A percentile compares a stretch with the other conserved stretches of the same genome.
These are phyloP conservation scores for Poeciliopsis turneri DNA, from an alignment of 2,797 vertebrate genomes.

Conservation along the genomic window DNA sequence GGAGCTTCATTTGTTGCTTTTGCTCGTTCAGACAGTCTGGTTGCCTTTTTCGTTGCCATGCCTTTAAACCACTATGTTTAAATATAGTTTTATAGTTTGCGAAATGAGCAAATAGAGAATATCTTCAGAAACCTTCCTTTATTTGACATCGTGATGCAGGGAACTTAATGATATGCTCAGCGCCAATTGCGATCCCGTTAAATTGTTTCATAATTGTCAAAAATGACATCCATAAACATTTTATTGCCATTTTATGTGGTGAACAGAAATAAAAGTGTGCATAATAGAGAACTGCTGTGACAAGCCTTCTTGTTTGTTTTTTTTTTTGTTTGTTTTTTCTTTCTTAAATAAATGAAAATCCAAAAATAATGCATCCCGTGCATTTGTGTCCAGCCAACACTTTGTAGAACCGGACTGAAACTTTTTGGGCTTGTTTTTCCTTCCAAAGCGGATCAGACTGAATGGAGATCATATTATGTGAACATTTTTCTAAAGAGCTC, in stretches of 20 bases:
- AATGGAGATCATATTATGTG: not conserved
- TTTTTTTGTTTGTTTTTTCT: not conserved
- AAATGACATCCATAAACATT: not conserved
- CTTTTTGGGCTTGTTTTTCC: not conserved
- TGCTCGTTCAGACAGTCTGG: constrained; percentile 10
- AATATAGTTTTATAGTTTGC: not conserved
- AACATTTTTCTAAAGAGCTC: not conserved
- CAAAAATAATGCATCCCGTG: not conserved
- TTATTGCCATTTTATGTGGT: not conserved
- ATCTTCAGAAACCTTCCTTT: not conserved
- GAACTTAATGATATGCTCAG: not conserved
- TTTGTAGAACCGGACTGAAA: not conserved
- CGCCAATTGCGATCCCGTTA: not conserved
- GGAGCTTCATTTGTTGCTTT: constrained; percentile 14
- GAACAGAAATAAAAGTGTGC: not conserved
- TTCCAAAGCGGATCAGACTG: not conserved
- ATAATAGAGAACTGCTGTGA: not conserved
- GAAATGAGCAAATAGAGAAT: not conserved
- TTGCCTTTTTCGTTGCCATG: not conserved
- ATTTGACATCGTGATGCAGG: not conserved
- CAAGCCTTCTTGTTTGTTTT: not conserved
- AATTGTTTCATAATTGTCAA: not conserved
- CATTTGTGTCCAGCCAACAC: not conserved
- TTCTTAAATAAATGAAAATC: not conserved
- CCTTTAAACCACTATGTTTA: not conserved